These are phyloP conservation scores for Xylocopa sonorina DNA, from an alignment of 1,140 invertebrate genomes.

Conservation along the genomic window DNA sequence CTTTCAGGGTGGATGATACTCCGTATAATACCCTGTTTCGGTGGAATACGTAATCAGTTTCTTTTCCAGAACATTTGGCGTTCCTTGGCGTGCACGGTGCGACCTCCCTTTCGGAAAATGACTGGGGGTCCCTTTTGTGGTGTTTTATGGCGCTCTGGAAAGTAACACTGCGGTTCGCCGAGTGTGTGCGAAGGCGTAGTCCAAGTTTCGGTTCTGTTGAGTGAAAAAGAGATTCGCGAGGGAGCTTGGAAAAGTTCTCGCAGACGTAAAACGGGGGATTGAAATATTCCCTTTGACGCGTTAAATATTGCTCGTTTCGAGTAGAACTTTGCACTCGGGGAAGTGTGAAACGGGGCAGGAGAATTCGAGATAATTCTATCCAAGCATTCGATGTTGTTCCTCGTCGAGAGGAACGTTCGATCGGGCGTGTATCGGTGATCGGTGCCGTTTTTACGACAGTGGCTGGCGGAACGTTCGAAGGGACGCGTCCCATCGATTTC, in stretches of 20 bases:
- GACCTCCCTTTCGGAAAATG: background rate
- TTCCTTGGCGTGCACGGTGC: background rate
- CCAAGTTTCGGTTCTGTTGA: background rate
- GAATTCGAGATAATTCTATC: too few species aligned
- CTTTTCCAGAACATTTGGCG: background rate
- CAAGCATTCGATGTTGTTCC: too few species aligned
- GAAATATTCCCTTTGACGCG: too few species aligned
- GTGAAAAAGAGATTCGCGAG: too few species aligned
- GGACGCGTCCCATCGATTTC: constrained; percentile 59
- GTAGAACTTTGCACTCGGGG: too few species aligned
- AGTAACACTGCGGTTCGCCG: too few species aligned
- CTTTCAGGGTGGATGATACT: background rate
- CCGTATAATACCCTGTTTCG: background rate
- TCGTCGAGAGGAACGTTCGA: background rate
- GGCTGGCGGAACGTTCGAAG: constrained; percentile 35
- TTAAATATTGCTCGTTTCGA: too few species aligned
- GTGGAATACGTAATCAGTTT: constrained; percentile 16
- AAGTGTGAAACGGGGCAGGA: too few species aligned
- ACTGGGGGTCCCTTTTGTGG: background rate
- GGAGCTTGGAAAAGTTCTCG: too few species aligned
- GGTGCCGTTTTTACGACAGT: constrained; percentile 16
- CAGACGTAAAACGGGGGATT: too few species aligned
- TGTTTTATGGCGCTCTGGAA: background rate
- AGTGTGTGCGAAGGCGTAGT: background rate
- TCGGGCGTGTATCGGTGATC: background rate